These are phyloP conservation scores for Melikaiella ostensackeni DNA, from an alignment of 2,888 invertebrate species.

Conservation along the genomic window DNA sequence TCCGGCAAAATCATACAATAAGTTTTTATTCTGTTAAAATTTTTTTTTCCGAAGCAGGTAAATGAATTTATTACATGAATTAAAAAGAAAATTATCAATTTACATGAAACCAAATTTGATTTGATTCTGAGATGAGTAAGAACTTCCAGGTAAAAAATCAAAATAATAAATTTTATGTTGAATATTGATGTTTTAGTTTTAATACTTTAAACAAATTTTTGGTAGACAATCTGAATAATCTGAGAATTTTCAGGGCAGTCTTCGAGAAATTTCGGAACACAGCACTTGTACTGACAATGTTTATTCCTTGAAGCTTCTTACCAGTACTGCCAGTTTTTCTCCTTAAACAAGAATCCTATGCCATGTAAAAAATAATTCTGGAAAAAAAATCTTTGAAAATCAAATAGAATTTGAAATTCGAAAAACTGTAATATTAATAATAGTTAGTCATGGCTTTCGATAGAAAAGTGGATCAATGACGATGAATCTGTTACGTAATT, in stretches of 20 bases:
- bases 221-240: not conserved
- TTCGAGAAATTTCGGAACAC: not conserved
- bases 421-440: too few relatives aligned
- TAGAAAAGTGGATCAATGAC: too few relatives aligned
- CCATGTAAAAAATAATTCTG: not conserved
- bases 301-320: slow-evolving; percentile 42
- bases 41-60: too few relatives aligned
- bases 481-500: too few relatives aligned
- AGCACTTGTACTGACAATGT: slow-evolving; percentile 14
- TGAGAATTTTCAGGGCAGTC: not conserved
- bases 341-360: slow-evolving; percentile 24
- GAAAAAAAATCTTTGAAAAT: not conserved
- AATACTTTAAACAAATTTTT: not conserved
- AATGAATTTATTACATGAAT: not conserved
- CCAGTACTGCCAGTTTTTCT: slow-evolving; percentile 57
- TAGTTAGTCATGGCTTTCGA: too few relatives aligned
- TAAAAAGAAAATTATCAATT: not conserved
- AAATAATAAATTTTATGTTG: too few relatives aligned
- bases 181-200: too few relatives aligned
- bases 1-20: not conserved
- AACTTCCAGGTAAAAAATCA: too few relatives aligned
- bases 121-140: not conserved
- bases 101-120: not conserved
- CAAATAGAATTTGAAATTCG: not conserved
- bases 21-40: too few relatives aligned